A percentile compares a stretch with the other conserved stretches of the same genome.
Conservation (phyloP, 2,797 vertebrate genomes). For the Chrosomus eos region DNA sequence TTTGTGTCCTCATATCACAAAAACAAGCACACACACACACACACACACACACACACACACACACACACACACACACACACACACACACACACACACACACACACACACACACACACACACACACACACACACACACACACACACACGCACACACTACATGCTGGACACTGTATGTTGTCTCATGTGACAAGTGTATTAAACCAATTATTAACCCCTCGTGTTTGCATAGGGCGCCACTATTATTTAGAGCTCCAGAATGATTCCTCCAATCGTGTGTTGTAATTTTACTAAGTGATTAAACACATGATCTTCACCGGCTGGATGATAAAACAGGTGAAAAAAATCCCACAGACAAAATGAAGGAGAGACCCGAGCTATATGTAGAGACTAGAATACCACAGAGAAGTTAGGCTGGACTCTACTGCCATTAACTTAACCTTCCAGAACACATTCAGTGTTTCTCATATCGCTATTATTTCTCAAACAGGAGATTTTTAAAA, state of each 20-base stretch:
- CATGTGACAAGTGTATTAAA: not conserved
- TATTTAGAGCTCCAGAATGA: not conserved
- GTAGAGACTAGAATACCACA: not conserved
- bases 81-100: not conserved
- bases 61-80: constrained; percentile 18
- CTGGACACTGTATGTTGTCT: not conserved
- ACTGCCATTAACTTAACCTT: no score
- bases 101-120: not conserved
- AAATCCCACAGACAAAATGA: not conserved
- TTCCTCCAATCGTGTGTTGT: not conserved
- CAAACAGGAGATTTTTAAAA: not conserved
- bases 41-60: not conserved
- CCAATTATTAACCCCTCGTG: not conserved
- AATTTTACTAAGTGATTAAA: not conserved
- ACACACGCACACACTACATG: no score
- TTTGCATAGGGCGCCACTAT: not conserved
- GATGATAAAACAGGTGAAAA: not conserved
- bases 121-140: not conserved
- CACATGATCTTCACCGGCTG: not conserved
- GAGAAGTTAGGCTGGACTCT: not conserved
- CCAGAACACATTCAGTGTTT: no score
- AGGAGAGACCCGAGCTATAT: not conserved
- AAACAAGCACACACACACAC: constrained; percentile 20
- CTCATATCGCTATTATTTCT: not conserved
- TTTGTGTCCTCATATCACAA: no score